Base-by-base conservation (phyloP, 2,113 vertebrate species). In the Odontophorus gujanensis region DNA sequence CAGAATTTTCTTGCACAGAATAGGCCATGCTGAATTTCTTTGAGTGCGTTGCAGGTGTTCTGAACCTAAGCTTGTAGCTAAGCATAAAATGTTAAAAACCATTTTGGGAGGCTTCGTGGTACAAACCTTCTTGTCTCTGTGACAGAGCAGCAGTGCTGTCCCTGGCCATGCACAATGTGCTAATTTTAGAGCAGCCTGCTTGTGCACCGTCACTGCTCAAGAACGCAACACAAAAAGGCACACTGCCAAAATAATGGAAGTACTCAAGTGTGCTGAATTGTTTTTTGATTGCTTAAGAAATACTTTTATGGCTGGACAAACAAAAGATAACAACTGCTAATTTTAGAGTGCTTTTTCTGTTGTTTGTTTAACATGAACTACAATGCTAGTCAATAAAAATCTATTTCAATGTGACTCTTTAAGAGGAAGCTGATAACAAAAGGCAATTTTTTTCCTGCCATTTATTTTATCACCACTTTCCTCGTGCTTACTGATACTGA, bases 251-350 rank as follows among this genome's bases (percentile, higher is more conserved):
- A 81, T 72, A 77, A 51, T 42, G 42, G 42, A 67, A 81, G 58
- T 38, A 76, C 24, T 50, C 55, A 21, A 71, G 74, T 22, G n/a
- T 69, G 57, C 17, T 66, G 30, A 74, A 40, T 42, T 90, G 22
- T 74, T 86, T 90, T 89, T 25, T 74, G 53, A 57, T 61, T 85
- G 48, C 55, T 84, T 63, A 63, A 90, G 53, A 80, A 85, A 42
- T 55, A 28, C 30, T 26, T 65, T 58, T 57, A 32, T 79, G 32
- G 21, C 59, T 89, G 40, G 38, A 55, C 47, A 90, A 76, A 57
- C 24, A 86, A 72, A 74, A 68, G 16, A 21, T 47, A 61, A 7
- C 18, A 85, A 36, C 36, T 82, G 32, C n/a, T 73, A 43, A 65
- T 81, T 90, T 89, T 75, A 61, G 10, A 79, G 26, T 6, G 10